Evolutionary conservation across 1,140 invertebrate species (phyloP), one percentile per base, ranked within the genome.

Genomic region (Pissodes strobi): DNA sequence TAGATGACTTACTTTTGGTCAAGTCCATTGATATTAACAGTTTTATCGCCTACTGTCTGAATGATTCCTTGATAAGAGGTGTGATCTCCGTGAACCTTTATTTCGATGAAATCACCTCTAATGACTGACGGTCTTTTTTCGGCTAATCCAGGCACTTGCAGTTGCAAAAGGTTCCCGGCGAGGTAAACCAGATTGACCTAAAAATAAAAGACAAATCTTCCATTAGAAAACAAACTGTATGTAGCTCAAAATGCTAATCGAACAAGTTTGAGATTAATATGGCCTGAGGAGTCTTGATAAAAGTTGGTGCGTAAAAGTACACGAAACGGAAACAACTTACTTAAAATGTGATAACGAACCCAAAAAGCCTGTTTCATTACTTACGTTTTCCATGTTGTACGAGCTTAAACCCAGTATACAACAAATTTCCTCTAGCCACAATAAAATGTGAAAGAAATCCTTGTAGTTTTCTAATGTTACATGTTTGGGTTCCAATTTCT

Each of bases 51-150:
- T 8, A 76, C 68, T 21, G 5, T 30, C 21, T 38, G 49, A 13
- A 76, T 68, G 1, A 71, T 46, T 17, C 74, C 75, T 51, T 64
- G 52, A 38, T 74, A 76, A 8, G 53, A 69, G 0, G 51, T 72
- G 27, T 72, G 70, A 46, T 74, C 73, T 4, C 60, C 53, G n/a
- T 68, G 66, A 2, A 74, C 9, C n/a, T 72, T 51, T 9, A 77
- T 51, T 9, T 63, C 49, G 10, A 77, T 67, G 9, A 67, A 19
- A 66, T 77, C 75, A 13, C 75, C 75, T 17, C 25, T 59, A 21
- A 77, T 41, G 1, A 77, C 51, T 0, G 75, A 77, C 2, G 75
- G 75, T 12, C 75, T 60, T 59, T 77, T 77, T 59, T 77, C 75
- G 3, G 72, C 75, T 30, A 77, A 70, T 13, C 75, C 75, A 2